Base-by-base conservation (phyloP, 2,888 invertebrate species). In the Glyphotaelius pellucidus region DNA sequence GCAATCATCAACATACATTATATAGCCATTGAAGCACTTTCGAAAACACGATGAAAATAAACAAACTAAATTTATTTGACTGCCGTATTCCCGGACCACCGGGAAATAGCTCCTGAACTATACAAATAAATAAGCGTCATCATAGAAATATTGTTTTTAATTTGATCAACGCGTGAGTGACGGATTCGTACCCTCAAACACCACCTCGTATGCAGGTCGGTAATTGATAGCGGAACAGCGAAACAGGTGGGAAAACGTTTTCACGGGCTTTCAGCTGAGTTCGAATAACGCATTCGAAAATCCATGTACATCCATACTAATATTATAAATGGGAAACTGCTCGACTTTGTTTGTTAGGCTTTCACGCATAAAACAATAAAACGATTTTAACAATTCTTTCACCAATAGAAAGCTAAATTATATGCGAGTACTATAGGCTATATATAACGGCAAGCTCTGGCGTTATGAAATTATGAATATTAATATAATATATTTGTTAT, bases 41-140 rank as follows among this genome's bases (percentile, higher is more conserved):
- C 19, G 31, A 35, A n/a, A n/a, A 67, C 85, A 30, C 47, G 85
- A 31, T 4, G 30, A 80, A 83, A 83, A 83, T 90, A 90, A 81
- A 90, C 81, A 90, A 81, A 83, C 47, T 35, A 90, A 52, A 83
- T 83, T 83, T 52, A 83, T 90, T 87, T 67, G 79, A 88, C 67
- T 79, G 92, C 88, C 80, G 79, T 52, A 92, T 91, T 90, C 92
- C 92, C 91, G 91, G 84, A 91, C 90, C 79, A 92, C 67, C 90
- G 92, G 52, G 83, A 89, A 91, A 92, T 91, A 90, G 84, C 90
- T 86, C 91, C 92, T 52, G 88, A 47, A 91, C 86, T 80, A 52
- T 80, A 92, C 91, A 91, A 92, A 92, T 92, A 92, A 92, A 92
- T 92, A 92, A 84, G 88, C 88, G 88, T 90, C 90, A 35, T 88